Evolutionary conservation across 2,888 invertebrate genomes (phyloP).

Genomic region (Conops quadrifasciatus): DNA sequence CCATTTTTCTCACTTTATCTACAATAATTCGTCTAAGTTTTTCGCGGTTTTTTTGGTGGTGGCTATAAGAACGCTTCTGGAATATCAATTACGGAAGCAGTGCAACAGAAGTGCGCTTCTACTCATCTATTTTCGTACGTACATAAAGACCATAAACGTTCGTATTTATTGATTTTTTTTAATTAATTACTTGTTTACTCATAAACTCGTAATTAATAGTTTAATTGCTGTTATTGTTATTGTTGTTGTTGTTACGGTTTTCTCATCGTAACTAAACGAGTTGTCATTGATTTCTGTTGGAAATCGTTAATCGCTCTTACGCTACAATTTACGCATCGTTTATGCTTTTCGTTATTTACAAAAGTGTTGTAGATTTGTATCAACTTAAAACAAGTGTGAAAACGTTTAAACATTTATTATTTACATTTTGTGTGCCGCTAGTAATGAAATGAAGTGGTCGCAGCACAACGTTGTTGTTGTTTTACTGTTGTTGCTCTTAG

Average conservation of each 20-base stretch:
- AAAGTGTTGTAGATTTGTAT: constrained; percentile 10
- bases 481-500: constrained; percentile 25
- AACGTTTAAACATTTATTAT: constrained; percentile 20
- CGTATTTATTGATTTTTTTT: constrained; percentile 1
- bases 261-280: not conserved
- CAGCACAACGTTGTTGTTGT: not conserved
- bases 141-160: not conserved
- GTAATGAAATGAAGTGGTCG: not conserved
- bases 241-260: not conserved
- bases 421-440: constrained; percentile 20
- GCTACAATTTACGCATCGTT: not conserved
- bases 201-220: no score
- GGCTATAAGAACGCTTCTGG: no score
- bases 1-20: no score
- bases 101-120: no score
- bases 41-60: not conserved
- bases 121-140: constrained; percentile 18
- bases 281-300: not conserved
- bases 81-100: no score
- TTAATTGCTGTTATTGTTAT: not conserved
- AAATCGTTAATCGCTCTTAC: not conserved
- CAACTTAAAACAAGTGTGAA: constrained; percentile 14
- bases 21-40: not conserved
- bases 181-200: not conserved
- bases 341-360: constrained; percentile 7